Conservation (phyloP, 2,888 invertebrate genomes). For the Amphipyra berbera region DNA sequence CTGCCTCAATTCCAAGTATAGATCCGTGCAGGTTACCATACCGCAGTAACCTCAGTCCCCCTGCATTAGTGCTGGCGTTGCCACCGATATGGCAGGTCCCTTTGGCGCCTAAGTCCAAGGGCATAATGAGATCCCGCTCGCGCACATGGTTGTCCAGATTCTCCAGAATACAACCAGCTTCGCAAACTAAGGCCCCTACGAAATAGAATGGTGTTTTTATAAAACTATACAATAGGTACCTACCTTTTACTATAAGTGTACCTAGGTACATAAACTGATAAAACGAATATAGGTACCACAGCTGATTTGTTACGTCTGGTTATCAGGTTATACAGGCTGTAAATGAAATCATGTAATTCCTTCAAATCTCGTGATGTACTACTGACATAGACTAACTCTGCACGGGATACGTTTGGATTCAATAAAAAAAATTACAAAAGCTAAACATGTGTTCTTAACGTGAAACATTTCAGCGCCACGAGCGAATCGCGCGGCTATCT, state of each 20-base stretch:
- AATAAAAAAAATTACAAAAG: too few relatives aligned
- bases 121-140: constrained; percentile 96
- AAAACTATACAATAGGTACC: neutral
- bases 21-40: constrained; percentile 98
- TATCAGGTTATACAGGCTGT: too few relatives aligned
- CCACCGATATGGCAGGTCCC: constrained; percentile 99
- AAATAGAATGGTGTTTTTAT: constrained; percentile 19
- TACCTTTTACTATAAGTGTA: too few relatives aligned
- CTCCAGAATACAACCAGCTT: constrained; percentile 98
- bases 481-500: too few relatives aligned
- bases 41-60: constrained; percentile 97
- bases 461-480: too few relatives aligned
- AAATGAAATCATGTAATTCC: too few relatives aligned
- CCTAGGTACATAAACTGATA: too few relatives aligned
- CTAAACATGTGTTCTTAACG: too few relatives aligned
- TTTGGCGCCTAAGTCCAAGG: constrained; percentile 98
- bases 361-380: too few relatives aligned
- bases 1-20: constrained; percentile 97
- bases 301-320: constrained; percentile 9
- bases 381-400: too few relatives aligned
- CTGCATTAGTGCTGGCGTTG: constrained; percentile 98
- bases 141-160: constrained; percentile 93
- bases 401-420: too few relatives aligned
- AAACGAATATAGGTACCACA: neutral
- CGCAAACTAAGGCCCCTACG: constrained; percentile 94